A percentile compares a stretch with the other conserved stretches of the same genome.
Conservation (phyloP, 1,140 invertebrate genomes). For the Pogonus chalceus region DNA sequence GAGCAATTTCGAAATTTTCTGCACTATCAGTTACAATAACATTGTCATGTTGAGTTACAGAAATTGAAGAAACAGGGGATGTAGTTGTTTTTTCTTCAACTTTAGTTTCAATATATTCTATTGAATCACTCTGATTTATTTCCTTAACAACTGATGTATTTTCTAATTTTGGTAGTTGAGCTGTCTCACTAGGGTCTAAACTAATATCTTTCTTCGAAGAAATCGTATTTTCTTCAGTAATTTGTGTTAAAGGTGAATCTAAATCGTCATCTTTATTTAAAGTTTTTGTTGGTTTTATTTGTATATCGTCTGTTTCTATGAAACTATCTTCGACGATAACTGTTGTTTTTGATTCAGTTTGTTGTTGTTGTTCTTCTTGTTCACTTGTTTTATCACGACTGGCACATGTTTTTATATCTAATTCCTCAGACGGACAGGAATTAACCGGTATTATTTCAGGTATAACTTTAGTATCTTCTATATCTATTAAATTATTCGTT, state of each 20-base stretch:
- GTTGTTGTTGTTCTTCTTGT: not conserved
- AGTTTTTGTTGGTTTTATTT: constrained; percentile 35
- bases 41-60: constrained; percentile 8
- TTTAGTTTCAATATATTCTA: too few species aligned
- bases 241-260: not conserved
- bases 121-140: too few species aligned
- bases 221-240: not conserved
- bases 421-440: not conserved
- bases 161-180: not conserved
- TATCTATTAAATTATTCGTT: not conserved
- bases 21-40: constrained; percentile 24
- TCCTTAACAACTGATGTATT: not conserved
- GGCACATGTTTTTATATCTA: not conserved
- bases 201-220: not conserved
- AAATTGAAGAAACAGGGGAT: constrained; percentile 8
- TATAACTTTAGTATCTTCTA: not conserved
- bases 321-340: not conserved
- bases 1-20: constrained; percentile 22
- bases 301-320: constrained; percentile 11
- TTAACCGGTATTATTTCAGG: not conserved
- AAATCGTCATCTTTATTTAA: constrained; percentile 26
- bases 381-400: not conserved
- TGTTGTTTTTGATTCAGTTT: not conserved
- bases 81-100: constrained; percentile 19
- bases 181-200: not conserved